Evolutionary conservation across 37 sponge, comb jelly and placozoan genomes (phyloP), one percentile per base, ranked within the genome.

Genomic region (Beroe forskalii): DNA sequence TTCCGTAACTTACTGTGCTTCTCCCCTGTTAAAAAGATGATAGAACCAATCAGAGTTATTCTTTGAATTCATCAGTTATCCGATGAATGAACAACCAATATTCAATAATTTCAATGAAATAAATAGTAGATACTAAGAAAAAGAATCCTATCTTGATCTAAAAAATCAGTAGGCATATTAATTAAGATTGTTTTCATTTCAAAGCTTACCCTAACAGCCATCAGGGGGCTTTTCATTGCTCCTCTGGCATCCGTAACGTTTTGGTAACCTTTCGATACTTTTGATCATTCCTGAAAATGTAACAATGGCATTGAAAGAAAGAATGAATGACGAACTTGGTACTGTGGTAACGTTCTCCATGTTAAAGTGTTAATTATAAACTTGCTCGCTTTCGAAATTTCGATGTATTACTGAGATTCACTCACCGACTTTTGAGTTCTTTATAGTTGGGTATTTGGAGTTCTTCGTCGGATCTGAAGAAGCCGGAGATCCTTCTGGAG

Each of bases 251-350:
- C 72, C 32, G 72, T 36, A 20, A 69, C 72, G 17, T 69, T 69
- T 36, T 69, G 72, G 32, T 69, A 69, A 32, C 72, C 72, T 32
- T 27, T 27, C 19, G 27, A 32, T 35, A 69, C 72, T 35, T n/a
- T 69, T 69, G 19, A 69, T 32, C 72, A 69, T 69, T 14, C 72
- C 72, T 69, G 72, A 48, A 48, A 48, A 17, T 48, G n/a, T n/a
- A n/a, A n/a, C n/a, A n/a, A n/a, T n/a, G n/a, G 55, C 6, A 17
- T 48, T 48, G 55, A 48, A 48, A 12, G 12, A 48, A 48, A 48
- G 55, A 6, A 12, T 48, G 12, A 17, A 48, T 12, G 55, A 48
- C 12, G 55, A 17, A 17, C 12, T 6, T 48, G 55, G 6, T 48
- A 6, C 12, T 48, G 12, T 48, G 55, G 12, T n/a, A n/a, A n/a